Base-by-base conservation (phyloP, 2,888 invertebrate species). In the Bellardia bayeri region DNA sequence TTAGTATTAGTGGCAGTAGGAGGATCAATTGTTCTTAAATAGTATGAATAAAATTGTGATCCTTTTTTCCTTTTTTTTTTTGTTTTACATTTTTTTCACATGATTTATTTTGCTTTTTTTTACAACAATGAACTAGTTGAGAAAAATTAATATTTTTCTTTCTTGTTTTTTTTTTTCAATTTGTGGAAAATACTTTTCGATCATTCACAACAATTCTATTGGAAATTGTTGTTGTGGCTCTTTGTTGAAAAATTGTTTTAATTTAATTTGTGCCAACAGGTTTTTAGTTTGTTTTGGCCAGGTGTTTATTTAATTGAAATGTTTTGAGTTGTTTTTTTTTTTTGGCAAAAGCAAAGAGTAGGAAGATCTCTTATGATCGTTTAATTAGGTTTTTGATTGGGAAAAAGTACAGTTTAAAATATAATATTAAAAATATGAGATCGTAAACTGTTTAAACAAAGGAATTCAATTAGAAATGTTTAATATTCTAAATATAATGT, bases 21-120 rank as follows among this genome's bases (percentile, higher is more conserved):
- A 87, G 87, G 87, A 87, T 87, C 87, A 87, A 87, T 87, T 87
- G 85, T 87, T 82, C 74, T 69, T 87, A 87, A 87, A 79, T 87
- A 87, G 64, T 76, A 23, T 69, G 30, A 1, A 61, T 49, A 64
- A 66, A 56, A 66, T 69, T 79, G 42, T 33, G 75, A 75, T 82
- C 82, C 74, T 33, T 78, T 42, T 66, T 66, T 40, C 8, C 42
- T 42, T 76, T 49, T 37, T 14, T 8, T 72, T 72, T 69, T 85
- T 81, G 3, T 56, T 74, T 11, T 40, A 82, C 76, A 75, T 68
- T 66, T 66, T 58, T 72, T 81, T 85, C 87, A 78, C 82, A 87
- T 87, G 87, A 85, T 85, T 87, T 79, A 79, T 74, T 84, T 66
- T 49, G 1, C 72, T 64, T 74, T 63, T 68, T 64, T 42, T 51